Conservation (phyloP, 2,797 vertebrate genomes). For the Megaceryle alcyon region DNA sequence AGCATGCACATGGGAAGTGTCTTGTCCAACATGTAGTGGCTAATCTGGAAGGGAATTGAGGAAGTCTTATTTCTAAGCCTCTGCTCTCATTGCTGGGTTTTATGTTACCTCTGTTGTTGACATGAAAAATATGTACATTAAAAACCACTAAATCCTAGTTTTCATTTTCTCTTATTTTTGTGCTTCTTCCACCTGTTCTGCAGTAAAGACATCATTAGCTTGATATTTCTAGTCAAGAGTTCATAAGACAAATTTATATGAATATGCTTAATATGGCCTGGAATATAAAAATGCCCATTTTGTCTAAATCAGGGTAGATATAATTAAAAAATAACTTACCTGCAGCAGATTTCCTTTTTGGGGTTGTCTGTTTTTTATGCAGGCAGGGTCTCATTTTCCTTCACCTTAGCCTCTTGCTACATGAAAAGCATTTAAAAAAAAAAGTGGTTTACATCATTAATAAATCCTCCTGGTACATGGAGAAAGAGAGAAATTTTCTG, state of each 20-base stretch:
- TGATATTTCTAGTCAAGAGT: not conserved
- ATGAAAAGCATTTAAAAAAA: not conserved
- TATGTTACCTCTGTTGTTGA: not conserved
- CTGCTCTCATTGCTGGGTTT: slow-evolving; percentile 27
- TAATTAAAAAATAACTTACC: not conserved
- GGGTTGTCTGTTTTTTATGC: not conserved
- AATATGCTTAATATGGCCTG: not conserved
- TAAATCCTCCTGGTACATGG: not conserved
- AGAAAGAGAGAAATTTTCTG: not conserved
- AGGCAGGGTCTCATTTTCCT: not conserved
- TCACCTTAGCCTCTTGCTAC: not conserved
- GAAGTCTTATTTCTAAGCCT: slow-evolving; percentile 31
- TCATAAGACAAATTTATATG: not conserved
- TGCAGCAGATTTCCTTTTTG: not conserved
- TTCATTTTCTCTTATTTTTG: not conserved
- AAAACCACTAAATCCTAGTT: not conserved
- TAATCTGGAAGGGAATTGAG: slow-evolving; percentile 38
- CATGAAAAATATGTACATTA: not conserved
- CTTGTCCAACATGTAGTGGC: not conserved
- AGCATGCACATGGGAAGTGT: not conserved
- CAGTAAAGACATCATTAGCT: not conserved
- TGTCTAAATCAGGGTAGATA: not conserved
- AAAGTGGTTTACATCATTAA: not conserved
- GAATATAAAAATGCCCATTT: not conserved
- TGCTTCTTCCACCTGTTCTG: not conserved